Base-by-base conservation (phyloP, 2,113 vertebrate species). In the Phylloscopus whistleri region DNA sequence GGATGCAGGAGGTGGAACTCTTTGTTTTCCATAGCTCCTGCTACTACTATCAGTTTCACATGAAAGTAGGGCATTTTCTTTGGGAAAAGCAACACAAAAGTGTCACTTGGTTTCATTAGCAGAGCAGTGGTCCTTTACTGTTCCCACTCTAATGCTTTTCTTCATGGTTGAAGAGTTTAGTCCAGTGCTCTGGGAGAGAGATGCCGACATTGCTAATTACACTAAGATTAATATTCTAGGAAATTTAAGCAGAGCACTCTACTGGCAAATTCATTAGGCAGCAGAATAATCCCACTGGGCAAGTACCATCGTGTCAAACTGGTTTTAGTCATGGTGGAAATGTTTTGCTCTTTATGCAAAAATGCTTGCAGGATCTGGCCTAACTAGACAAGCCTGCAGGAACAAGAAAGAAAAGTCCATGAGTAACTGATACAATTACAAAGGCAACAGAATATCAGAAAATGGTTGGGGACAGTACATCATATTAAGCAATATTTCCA, bases 211-310 rank as follows among this genome's bases (percentile, higher is more conserved):
- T 84, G 46, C n/a, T 97, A 97, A 94, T 55, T 92, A 80, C 33
- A 62, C 15, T 88, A 84, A 79, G 75, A 95, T 86, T 92, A 90
- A 91, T 93, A 93, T 85, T 78, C 83, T 67, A 88, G 58, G 80
- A 91, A 96, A 94, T 80, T 69, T 72, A 72, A 93, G 39, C 24
- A 87, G 84, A 95, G 44, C 41, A 62, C 18, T 89, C 18, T 2
- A 5, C 39, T 80, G 53, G 60, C 52, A 95, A 95, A 96, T 67
- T 93, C 62, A 86, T 67, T 70, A 91, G 87, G 69, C 46, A 68
- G 72, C 28, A 92, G 26, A 90, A 74, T 63, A 94, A 90, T 78
- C 56, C 70, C 41, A 81, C 11, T 76, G 63, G 89, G 74, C 27
- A 88, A 82, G 59, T 46, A 90, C 56, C 67, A 72, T 51, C 4